Base-by-base conservation (phyloP, 2,797 vertebrate species). In the Monodelphis domestica region DNA sequence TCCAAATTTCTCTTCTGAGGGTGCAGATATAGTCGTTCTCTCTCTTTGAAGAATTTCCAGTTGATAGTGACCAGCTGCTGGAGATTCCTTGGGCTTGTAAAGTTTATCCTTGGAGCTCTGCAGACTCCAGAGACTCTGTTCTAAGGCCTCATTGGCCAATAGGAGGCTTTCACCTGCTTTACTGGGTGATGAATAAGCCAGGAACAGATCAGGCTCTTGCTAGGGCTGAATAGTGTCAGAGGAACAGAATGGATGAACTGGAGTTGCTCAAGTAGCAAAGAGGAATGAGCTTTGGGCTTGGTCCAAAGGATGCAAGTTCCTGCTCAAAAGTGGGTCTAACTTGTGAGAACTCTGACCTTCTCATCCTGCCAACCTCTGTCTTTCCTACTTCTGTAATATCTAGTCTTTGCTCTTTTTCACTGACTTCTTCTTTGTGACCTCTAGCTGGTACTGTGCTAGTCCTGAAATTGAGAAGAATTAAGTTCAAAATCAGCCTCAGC, bases 321-420 rank as follows among this genome's bases (percentile, higher is more conserved):
- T 84, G 70, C 17, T 84, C 59, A 24, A 38, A 78, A 78, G 63
- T 78, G n/a, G 63, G n/a, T 17, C n/a, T 2, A 24, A 45, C 3
- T 11, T 3, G 9, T 45, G 10, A 10, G 21, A 78, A 12, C 21
- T 78, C 63, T 38, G 38, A 10, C 21, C 21, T 78, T 38, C 99
- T 98, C 98, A 97, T 99, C 99, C 98, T 99, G 99, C 91, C 99
- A 98, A n/a, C 2, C 99, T 98, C 2, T 99, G 98, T 7, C 99
- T 98, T 93, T 99, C 99, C 91, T 99, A 98, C 98, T 99, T 99
- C 98, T 99, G 99, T 50, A 99, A 54, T 95, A 99, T 98, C 99
- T 99, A 99, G 91, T 99, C 99, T 56, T 98, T 98, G 59, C 99
- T 99, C 95, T 99, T 99, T 98, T 99, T 99, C 55, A 78, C 98